phyloP scores from a whole-genome alignment of 2,888 invertebrate species.

The Neocrepidodera transversa region DNA sequence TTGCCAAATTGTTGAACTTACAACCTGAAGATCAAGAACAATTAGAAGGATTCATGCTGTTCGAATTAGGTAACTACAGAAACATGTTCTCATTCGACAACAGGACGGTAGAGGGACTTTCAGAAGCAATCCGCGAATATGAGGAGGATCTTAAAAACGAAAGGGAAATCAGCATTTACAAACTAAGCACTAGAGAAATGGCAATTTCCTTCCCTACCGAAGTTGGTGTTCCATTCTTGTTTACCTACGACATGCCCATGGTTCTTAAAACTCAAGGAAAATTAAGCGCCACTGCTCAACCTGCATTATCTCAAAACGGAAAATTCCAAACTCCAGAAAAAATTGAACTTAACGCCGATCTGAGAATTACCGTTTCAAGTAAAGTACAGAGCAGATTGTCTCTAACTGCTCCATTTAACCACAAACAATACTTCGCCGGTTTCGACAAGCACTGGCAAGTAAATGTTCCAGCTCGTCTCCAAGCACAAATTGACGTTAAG shows the following conservation, averaged over 20 bases:
- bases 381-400: conserved; percentile 69
- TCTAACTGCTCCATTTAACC: conserved; percentile 70
- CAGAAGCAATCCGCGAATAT: conserved; percentile 58
- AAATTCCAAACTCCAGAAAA: conserved; percentile 53
- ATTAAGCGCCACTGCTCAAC: conserved; percentile 60
- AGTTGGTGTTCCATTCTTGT: conserved; percentile 74
- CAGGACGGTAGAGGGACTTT: conserved; percentile 63
- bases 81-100: conserved; percentile 65
- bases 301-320: conserved; percentile 51
- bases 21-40: conserved; percentile 63
- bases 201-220: conserved; percentile 73
- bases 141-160: conserved; percentile 62
- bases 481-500: conserved; percentile 62
- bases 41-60: conserved; percentile 65
- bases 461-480: conserved; percentile 63
- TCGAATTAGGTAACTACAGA: conserved; percentile 58
- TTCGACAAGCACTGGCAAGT: conserved; percentile 68
- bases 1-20: conserved; percentile 67
- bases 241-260: conserved; percentile 68
- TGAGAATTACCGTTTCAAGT: conserved; percentile 63
- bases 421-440: conserved; percentile 67
- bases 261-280: conserved; percentile 64
- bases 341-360: conserved; percentile 60
- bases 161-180: conserved; percentile 66
- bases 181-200: conserved; percentile 66